Conservation (phyloP, 92 coral and sea anemone genomes). For the Porites cylindrica region DNA sequence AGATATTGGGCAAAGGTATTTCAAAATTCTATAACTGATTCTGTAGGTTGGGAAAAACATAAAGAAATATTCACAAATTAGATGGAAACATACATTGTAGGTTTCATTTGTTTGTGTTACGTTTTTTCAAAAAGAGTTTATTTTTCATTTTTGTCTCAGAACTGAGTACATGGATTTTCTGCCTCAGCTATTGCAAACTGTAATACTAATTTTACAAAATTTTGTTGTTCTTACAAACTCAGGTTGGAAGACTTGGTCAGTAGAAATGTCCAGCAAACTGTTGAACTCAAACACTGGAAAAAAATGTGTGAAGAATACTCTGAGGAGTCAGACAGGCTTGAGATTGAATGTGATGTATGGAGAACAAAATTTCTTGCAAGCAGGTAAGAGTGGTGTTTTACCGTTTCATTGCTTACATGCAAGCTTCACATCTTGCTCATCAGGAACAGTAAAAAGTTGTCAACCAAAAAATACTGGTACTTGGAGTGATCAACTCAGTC, state of each 20-base stretch:
- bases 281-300: constrained; percentile 86
- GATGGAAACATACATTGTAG: too few species aligned
- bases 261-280: constrained; percentile 82
- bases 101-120: neutral
- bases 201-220: neutral
- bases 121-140: neutral
- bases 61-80: too few species aligned
- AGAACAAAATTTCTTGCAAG: constrained; percentile 98
- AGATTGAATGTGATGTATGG: constrained; percentile 99
- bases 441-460: too few species aligned
- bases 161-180: neutral
- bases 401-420: neutral
- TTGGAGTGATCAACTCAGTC: too few species aligned
- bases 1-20: constrained; percentile 82
- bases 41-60: too few species aligned
- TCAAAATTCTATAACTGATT: neutral
- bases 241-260: constrained; percentile 87
- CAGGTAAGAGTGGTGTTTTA: constrained; percentile 61
- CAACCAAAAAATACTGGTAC: too few species aligned
- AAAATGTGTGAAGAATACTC: constrained; percentile 86
- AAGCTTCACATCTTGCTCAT: too few species aligned
- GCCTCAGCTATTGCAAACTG: neutral
- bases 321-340: constrained; percentile 92
- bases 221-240: neutral
- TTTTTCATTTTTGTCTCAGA: neutral